Conservation (phyloP, 2,888 invertebrate species). For the Catotricha subobsoleta region DNA sequence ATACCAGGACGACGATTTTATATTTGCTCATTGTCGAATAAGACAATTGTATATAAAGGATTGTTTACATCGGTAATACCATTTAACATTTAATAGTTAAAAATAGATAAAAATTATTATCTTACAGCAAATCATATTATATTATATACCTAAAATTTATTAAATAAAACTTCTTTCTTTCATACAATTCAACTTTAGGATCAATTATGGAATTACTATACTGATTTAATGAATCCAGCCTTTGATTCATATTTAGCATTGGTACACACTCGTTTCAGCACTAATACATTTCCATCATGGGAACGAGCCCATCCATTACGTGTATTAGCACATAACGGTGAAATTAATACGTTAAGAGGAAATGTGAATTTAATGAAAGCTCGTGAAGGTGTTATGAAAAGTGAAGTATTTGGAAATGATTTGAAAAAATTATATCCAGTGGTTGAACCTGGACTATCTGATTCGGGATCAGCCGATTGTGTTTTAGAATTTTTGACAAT, state of each 20-base stretch:
- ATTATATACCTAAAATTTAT: too few relatives aligned
- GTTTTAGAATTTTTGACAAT: slow-evolving; percentile 91
- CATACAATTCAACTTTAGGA: too few relatives aligned
- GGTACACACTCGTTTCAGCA: slow-evolving; percentile 96
- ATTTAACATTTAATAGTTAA: too few relatives aligned
- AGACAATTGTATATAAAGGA: slow-evolving; percentile 92
- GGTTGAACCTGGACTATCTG: slow-evolving; percentile 92
- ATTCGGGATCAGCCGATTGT: slow-evolving; percentile 95
- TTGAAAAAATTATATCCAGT: slow-evolving; percentile 86
- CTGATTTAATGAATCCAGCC: slow-evolving; percentile 48
- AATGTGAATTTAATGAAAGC: slow-evolving; percentile 98
- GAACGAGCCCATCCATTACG: slow-evolving; percentile 95
- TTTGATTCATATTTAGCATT: slow-evolving; percentile 90
- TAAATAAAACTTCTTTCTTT: too few relatives aligned
- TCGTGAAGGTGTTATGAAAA: slow-evolving; percentile 93
- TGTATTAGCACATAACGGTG: slow-evolving; percentile 89
- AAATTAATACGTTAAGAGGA: slow-evolving; percentile 96
- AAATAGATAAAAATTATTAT: too few relatives aligned
- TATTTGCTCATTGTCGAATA: slow-evolving; percentile 83
- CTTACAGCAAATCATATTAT: too few relatives aligned
- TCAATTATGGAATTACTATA: slow-evolving; percentile 66
- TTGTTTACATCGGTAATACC: slow-evolving; percentile 88
- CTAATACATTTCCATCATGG: slow-evolving; percentile 99
- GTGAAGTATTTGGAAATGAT: slow-evolving; percentile 45
- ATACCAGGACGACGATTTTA: slow-evolving; percentile 81